A percentile compares a stretch with the other conserved stretches of the same genome.
phyloP scores from a whole-genome alignment of 92 coral and sea anemone species.

The Actinostola sp. region DNA sequence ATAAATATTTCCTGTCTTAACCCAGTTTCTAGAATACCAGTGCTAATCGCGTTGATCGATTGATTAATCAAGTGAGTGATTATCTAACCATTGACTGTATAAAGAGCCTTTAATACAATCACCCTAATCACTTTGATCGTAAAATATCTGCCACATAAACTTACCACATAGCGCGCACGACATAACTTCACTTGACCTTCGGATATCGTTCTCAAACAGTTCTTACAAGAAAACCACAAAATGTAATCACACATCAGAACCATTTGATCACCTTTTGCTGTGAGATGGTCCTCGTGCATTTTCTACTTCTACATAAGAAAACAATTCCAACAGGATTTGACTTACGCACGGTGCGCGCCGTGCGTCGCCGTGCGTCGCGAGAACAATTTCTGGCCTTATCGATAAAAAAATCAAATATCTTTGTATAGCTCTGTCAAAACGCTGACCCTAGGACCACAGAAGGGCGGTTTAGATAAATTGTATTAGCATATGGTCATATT shows the following conservation, averaged over 20 bases:
- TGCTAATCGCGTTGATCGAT: not conserved
- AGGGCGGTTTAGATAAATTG: not conserved
- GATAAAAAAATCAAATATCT: not conserved
- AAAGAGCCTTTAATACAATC: not conserved
- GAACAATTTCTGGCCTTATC: too few relatives aligned
- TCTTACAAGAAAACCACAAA: not conserved
- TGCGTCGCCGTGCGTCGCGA: too few relatives aligned
- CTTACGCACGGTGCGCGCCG: too few relatives aligned
- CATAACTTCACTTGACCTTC: slow-evolving; percentile 21
- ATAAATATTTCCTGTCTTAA: not conserved
- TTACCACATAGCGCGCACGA: slow-evolving; percentile 5
- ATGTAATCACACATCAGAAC: not conserved
- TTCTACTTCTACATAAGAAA: too few relatives aligned
- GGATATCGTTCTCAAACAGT: slow-evolving; percentile 16
- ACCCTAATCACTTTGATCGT: not conserved
- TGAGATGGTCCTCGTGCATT: too few relatives aligned
- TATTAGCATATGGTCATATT: not conserved
- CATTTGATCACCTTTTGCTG: slow-evolving; percentile 9
- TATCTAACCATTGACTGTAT: not conserved
- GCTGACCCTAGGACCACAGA: slow-evolving; percentile 3
- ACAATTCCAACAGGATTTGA: too few relatives aligned
- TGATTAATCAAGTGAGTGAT: not conserved
- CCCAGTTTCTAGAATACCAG: not conserved
- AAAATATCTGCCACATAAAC: not conserved
- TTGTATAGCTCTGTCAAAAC: not conserved